Evolutionary conservation across 2,797 vertebrate species (phyloP), one percentile per base, ranked within the genome.

Genomic region (Gymnothorax reevesii): DNA sequence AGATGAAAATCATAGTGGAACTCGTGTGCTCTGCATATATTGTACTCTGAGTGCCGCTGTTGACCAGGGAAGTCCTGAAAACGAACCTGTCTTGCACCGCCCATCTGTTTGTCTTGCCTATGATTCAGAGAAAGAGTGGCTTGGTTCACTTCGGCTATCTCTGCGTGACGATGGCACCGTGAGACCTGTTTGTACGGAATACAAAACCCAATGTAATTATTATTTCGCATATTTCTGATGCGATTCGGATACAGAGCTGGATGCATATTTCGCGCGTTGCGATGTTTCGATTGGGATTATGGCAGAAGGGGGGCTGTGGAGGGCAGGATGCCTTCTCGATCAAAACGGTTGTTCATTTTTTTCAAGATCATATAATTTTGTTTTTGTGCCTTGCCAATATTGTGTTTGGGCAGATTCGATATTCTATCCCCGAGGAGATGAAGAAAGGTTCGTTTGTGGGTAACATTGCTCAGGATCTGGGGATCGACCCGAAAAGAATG

Each of bases 401-500:
- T 22, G 83, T 17, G 17, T 73, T 54, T 22, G 83, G 59, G 54
- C 83, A 88, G 54, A 57, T 88, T 73, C 86, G 88, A 54, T 88
- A 88, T 69, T 88, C 88, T 57, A 69, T 88, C 25, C 86, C 83
- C 54, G 88, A 88, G 55, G 86, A 88, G 85, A 85, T 85, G 88
- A 83, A 52, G 85, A 84, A n/a, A 6, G 90, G 90, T 59, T 89
- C 88, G 4, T 88, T 91, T 5, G 86, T 94, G 13, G 93, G 92
- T 62, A 92, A 93, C 22, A 71, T 93, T 6, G 92, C 89, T 0
- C 91, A 91, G 22, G 92, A 93, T 60, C 83, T 94, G 0, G 91
- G 90, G 0, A 71, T 94, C 0, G 73, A 92, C 1, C 42, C 20
- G 12, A 85, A 85, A 71, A 85, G 79, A 13, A 52, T 91, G 12